phyloP scores from a whole-genome alignment of 1,140 invertebrate species.

The Brachionus asplanchnoidis region DNA sequence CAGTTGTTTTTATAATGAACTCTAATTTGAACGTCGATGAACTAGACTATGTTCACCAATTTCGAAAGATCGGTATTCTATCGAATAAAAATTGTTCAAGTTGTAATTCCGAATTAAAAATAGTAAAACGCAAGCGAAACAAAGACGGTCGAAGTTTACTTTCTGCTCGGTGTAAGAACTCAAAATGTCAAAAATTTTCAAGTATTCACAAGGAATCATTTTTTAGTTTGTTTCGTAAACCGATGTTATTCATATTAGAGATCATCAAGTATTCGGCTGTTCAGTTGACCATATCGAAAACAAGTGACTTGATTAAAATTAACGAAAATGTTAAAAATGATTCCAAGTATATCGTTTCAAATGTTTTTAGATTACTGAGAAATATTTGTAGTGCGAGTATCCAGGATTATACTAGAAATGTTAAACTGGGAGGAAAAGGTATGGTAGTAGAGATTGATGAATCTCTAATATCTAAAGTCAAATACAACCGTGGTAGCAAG shows the following conservation, averaged over 20 bases:
- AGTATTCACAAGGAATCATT: background rate
- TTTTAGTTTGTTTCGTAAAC: background rate
- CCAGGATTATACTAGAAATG: background rate
- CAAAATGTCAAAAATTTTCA: background rate
- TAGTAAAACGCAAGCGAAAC: background rate
- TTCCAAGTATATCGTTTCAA: background rate
- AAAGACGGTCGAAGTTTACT: conserved; percentile 11
- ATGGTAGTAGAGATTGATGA: background rate
- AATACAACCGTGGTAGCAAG: background rate
- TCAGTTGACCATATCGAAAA: background rate
- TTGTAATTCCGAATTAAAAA: conserved; percentile 21
- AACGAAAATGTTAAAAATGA: background rate
- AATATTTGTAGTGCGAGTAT: background rate
- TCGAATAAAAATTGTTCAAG: conserved; percentile 11
- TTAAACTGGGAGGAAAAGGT: background rate
- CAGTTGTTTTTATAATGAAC: conserved; percentile 4
- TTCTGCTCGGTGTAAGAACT: conserved; percentile 7
- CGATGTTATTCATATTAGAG: background rate
- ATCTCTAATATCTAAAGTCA: background rate
- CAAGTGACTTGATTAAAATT: background rate
- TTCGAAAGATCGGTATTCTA: conserved; percentile 3
- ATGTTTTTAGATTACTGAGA: background rate
- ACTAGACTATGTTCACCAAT: conserved; percentile 6
- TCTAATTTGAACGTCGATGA: conserved; percentile 6
- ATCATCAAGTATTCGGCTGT: background rate